Evolutionary conservation across 2,888 invertebrate species (phyloP).

Genomic region (Amblyteles armatorius): DNA sequence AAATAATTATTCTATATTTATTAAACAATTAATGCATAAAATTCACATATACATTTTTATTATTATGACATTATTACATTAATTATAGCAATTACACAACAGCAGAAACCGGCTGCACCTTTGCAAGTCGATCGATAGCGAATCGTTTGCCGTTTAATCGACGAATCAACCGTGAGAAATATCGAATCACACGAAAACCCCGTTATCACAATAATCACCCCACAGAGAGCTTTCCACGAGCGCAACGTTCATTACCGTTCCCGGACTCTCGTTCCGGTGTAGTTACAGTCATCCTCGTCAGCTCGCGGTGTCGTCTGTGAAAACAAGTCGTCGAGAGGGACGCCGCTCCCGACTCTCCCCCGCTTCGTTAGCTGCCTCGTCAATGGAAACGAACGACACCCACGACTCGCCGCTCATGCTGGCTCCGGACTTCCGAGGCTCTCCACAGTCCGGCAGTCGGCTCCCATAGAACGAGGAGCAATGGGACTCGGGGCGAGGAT

Average conservation of each 20-base stretch:
- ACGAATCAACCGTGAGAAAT: not conserved
- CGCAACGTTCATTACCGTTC: too few species aligned
- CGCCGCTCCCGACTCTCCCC: not conserved
- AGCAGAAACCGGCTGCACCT: too few species aligned
- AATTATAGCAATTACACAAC: too few species aligned
- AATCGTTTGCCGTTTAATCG: not conserved
- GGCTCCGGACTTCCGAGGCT: not conserved
- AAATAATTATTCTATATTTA: too few species aligned
- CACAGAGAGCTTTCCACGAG: too few species aligned
- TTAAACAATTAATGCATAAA: too few species aligned
- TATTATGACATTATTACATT: too few species aligned
- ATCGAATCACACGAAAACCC: not conserved
- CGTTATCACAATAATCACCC: not conserved
- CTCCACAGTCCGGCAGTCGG: not conserved
- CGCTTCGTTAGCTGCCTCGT: conserved; percentile 52
- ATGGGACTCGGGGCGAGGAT: conserved; percentile 9
- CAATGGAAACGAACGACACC: conserved; percentile 51
- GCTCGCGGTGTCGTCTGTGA: too few species aligned
- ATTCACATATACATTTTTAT: too few species aligned
- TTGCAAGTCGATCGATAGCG: too few species aligned
- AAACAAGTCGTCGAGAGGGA: not conserved
- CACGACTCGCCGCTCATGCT: not conserved
- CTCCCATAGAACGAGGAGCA: conserved; percentile 44
- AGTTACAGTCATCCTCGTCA: too few species aligned
- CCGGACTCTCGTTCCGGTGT: too few species aligned